These are phyloP conservation scores for Odontamblyopus rebecca DNA, from an alignment of 2,797 vertebrate species.

Conservation along the genomic window DNA sequence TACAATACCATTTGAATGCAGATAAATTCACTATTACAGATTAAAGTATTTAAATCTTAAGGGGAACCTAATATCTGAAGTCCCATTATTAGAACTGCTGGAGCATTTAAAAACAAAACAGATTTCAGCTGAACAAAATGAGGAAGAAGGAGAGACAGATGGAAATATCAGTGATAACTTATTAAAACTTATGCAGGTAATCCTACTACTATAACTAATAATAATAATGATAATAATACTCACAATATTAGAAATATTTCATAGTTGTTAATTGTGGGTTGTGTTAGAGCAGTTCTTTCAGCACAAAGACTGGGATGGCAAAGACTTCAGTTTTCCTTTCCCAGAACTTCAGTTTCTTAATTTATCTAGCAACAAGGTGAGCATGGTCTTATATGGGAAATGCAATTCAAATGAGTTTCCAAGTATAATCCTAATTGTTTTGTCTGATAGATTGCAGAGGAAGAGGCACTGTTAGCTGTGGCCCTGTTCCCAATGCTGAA, in stretches of 20 bases:
- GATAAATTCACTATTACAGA: constrained; percentile 59
- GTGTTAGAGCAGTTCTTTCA: background rate
- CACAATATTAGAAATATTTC: background rate
- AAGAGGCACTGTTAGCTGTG: constrained; percentile 81
- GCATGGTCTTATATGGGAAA: constrained; percentile 1
- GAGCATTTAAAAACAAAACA: constrained; percentile 17
- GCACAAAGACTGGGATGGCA: constrained; percentile 8
- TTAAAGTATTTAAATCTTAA: constrained; percentile 84
- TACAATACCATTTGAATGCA: background rate
- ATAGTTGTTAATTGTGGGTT: constrained; percentile 8
- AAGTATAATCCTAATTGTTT: constrained; percentile 21
- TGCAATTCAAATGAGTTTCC: background rate
- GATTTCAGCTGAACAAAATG: constrained; percentile 18
- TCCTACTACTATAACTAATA: background rate
- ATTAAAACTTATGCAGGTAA: constrained; percentile 40
- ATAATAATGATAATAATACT: background rate
- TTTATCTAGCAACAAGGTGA: constrained; percentile 86
- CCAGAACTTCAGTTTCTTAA: constrained; percentile 81
- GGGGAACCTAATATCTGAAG: constrained; percentile 79
- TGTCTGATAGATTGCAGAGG: constrained; percentile 77
- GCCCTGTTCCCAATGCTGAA: constrained; percentile 81
- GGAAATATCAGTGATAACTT: background rate
- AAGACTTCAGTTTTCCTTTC: constrained; percentile 68
- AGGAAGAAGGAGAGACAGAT: constrained; percentile 10
- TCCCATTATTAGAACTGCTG: constrained; percentile 76